Conservation (phyloP, 2,113 vertebrate genomes). For the Pimephales promelas region DNA sequence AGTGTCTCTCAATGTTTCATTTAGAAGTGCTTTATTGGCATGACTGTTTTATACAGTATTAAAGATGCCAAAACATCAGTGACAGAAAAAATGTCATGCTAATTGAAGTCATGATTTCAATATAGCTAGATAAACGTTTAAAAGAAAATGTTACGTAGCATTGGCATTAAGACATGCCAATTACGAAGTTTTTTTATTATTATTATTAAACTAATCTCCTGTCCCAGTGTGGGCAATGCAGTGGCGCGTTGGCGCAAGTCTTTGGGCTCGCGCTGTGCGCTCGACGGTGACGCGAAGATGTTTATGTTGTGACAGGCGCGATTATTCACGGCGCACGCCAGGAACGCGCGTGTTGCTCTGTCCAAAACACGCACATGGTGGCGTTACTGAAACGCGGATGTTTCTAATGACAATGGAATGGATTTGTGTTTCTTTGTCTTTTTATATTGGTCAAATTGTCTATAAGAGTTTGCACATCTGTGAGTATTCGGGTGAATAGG, state of each 20-base stretch:
- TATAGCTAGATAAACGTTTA: no score
- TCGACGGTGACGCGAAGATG: conserved; percentile 15
- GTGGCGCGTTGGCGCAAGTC: conserved; percentile 26
- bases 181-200: conserved; percentile 19
- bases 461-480: not conserved
- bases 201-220: not conserved
- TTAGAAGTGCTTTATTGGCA: not conserved
- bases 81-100: not conserved
- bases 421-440: not conserved
- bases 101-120: not conserved
- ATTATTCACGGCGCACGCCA: conserved; percentile 52
- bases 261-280: conserved; percentile 21
- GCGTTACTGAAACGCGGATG: conserved; percentile 42
- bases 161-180: conserved; percentile 38
- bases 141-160: conserved; percentile 25
- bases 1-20: conserved; percentile 40
- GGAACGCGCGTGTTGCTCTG: conserved; percentile 37
- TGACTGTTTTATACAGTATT: not conserved
- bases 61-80: not conserved
- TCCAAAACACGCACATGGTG: conserved; percentile 44
- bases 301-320: conserved; percentile 54
- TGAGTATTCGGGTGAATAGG: not conserved
- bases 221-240: conserved; percentile 32
- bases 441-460: not conserved
- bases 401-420: not conserved